phyloP scores from a whole-genome alignment of 2,888 invertebrate genomes.

The Ichneumoninae sp. region DNA sequence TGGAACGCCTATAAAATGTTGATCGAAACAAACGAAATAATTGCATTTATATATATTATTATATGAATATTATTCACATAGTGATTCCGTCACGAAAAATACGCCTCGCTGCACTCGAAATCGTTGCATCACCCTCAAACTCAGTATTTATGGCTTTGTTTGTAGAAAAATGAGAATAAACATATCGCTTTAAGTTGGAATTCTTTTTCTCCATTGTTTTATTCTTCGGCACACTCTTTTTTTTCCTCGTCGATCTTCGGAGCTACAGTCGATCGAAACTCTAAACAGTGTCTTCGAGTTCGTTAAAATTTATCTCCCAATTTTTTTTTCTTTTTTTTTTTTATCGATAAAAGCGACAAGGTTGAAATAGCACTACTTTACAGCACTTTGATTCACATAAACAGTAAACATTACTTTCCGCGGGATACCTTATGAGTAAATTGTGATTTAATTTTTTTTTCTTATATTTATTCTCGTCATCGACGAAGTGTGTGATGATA shows the following conservation, averaged over 20 bases:
- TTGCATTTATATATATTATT: constrained; percentile 26
- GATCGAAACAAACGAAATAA: constrained; percentile 31
- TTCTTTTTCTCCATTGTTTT: constrained; percentile 19
- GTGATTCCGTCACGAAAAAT: constrained; percentile 34
- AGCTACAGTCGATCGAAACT: background rate
- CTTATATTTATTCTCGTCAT: constrained; percentile 38
- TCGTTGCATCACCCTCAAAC: constrained; percentile 44
- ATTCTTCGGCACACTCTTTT: constrained; percentile 34
- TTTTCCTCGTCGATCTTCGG: background rate
- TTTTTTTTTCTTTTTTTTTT: background rate
- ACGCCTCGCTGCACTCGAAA: constrained; percentile 52
- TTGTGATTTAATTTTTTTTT: constrained; percentile 12
- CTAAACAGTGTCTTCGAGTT: constrained; percentile 10
- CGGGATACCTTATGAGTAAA: constrained; percentile 37
- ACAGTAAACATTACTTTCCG: constrained; percentile 49
- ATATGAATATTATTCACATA: constrained; percentile 9
- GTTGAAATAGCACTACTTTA: constrained; percentile 55
- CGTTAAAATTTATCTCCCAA: constrained; percentile 41
- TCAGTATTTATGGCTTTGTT: constrained; percentile 52
- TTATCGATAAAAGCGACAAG: constrained; percentile 64
- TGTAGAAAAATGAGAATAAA: constrained; percentile 50
- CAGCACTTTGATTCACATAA: constrained; percentile 51
- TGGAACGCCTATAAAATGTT: constrained; percentile 89
- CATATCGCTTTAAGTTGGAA: constrained; percentile 42
- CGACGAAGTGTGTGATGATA: constrained; percentile 30